These are phyloP conservation scores for Pygocentrus nattereri DNA, from an alignment of 2,797 vertebrate genomes.

Conservation along the genomic window DNA sequence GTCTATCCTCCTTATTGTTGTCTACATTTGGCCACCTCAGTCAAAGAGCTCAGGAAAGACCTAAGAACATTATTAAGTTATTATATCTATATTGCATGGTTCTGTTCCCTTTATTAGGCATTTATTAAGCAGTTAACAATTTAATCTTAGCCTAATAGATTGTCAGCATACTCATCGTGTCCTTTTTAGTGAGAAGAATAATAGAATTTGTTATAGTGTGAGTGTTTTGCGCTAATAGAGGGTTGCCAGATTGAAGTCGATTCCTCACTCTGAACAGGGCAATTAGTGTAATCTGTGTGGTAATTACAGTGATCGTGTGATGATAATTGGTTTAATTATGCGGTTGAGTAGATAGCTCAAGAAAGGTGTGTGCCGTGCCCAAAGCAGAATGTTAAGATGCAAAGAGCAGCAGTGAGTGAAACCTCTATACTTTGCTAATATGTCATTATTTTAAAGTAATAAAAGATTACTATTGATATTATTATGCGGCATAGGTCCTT, in stretches of 20 bases:
- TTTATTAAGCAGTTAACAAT: conserved; percentile 18
- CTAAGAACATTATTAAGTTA: background rate
- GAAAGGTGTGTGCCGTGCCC: conserved; percentile 49
- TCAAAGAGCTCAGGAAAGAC: background rate
- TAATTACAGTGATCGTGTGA: conserved; percentile 63
- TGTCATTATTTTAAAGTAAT: background rate
- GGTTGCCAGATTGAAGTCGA: conserved; percentile 46
- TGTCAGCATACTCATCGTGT: background rate
- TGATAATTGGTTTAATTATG: conserved; percentile 64
- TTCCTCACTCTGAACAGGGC: conserved; percentile 53
- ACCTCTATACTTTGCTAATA: conserved; percentile 1
- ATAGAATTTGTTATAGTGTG: conserved; percentile 23
- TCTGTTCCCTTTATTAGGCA: conserved; percentile 1
- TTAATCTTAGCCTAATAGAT: background rate
- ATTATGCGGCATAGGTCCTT: background rate
- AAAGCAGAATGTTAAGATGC: conserved; percentile 39
- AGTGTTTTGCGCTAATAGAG: conserved; percentile 51
- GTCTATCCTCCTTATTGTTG: background rate
- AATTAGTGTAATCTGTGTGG: conserved; percentile 62
- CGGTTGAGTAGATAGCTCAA: conserved; percentile 57
- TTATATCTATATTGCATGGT: background rate
- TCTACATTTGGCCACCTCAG: background rate
- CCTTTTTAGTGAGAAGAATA: conserved; percentile 37
- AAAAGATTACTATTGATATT: background rate
- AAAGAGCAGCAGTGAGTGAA: conserved; percentile 8